A percentile compares a stretch with the other conserved stretches of the same genome.
phyloP scores from a whole-genome alignment of 2,888 invertebrate genomes.

The Cerastis leucographa region DNA sequence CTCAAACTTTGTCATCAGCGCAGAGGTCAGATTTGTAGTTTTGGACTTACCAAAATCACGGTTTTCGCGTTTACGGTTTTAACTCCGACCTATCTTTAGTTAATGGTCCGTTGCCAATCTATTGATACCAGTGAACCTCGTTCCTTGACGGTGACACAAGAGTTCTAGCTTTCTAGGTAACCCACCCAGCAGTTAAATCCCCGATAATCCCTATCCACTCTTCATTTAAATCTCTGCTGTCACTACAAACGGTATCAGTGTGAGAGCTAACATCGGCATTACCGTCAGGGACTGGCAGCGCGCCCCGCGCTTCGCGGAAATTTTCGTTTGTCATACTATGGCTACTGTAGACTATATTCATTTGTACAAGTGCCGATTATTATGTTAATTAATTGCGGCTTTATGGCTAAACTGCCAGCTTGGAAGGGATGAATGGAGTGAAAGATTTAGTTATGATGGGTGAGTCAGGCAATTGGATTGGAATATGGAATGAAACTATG shows the following conservation, averaged over 20 bases:
- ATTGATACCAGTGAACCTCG: conserved; percentile 7
- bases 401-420: neutral
- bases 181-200: conserved; percentile 21
- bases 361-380: neutral
- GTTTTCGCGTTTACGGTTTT: too few relatives aligned
- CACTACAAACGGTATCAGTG: conserved; percentile 34
- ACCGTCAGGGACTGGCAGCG: conserved; percentile 23
- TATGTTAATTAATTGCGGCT: neutral
- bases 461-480: neutral
- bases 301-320: conserved; percentile 38
- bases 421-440: neutral
- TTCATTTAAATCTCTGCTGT: conserved; percentile 27
- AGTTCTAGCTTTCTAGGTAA: conserved; percentile 35
- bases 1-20: too few relatives aligned
- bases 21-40: too few relatives aligned
- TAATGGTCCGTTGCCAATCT: conserved; percentile 7
- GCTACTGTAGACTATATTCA: neutral
- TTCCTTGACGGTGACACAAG: conserved; percentile 3
- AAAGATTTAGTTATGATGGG: too few relatives aligned
- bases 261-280: conserved; percentile 3
- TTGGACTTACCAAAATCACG: too few relatives aligned
- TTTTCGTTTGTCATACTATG: conserved; percentile 26
- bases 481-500: neutral
- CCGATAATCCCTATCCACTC: conserved; percentile 29
- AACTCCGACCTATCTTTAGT: too few relatives aligned